Conservation (phyloP, 1,140 invertebrate species). For the Onthophagus taurus region DNA sequence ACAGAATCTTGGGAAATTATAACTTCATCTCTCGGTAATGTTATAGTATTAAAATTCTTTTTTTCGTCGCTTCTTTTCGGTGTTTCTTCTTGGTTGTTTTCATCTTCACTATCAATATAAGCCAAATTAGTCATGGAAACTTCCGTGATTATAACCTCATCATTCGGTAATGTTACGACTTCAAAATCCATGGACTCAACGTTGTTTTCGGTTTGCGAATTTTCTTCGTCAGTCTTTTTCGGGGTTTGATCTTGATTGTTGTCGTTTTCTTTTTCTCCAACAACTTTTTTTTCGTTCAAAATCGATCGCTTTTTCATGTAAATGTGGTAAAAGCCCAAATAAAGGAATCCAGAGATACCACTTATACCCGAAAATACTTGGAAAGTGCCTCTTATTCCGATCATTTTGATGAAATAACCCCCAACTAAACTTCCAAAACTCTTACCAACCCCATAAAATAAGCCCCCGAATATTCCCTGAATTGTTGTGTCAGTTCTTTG, state of each 20-base stretch:
- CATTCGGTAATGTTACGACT: too few species aligned
- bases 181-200: too few species aligned
- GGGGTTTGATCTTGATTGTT: too few species aligned
- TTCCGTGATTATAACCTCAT: too few species aligned
- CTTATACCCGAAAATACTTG: slow-evolving; percentile 57
- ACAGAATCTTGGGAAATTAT: too few species aligned
- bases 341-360: slow-evolving; percentile 54
- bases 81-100: slow-evolving; percentile 6
- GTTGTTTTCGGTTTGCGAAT: too few species aligned
- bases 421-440: slow-evolving; percentile 67
- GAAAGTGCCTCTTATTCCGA: slow-evolving; percentile 64
- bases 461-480: slow-evolving; percentile 68
- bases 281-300: slow-evolving; percentile 29
- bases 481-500: slow-evolving; percentile 72
- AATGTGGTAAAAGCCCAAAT: slow-evolving; percentile 57
- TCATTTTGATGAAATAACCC: slow-evolving; percentile 63
- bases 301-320: slow-evolving; percentile 46
- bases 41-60: too few species aligned
- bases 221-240: too few species aligned
- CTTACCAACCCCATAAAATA: slow-evolving; percentile 78
- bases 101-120: slow-evolving; percentile 30
- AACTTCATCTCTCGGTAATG: too few species aligned
- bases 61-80: too few species aligned
- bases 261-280: slow-evolving; percentile 24
- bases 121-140: too few species aligned